Evolutionary conservation across 2,888 invertebrate species (phyloP), one percentile per base, ranked within the genome.

Genomic region (Ochlodes sylvanus): DNA sequence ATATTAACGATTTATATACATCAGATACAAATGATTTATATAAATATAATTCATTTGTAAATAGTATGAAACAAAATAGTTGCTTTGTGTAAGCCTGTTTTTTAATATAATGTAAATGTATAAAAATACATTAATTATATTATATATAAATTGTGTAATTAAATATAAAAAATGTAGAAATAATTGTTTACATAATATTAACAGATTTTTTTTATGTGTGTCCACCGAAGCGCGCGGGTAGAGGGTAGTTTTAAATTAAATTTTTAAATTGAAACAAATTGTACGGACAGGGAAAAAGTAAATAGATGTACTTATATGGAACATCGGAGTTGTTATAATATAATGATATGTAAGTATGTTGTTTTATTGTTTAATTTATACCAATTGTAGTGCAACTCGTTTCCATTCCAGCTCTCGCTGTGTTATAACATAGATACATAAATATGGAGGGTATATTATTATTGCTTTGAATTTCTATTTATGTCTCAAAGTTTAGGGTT

Each of bases 321-420:
- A 17, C 55, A 63, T 42, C 12, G 44, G 44, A 47, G 17, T 47
- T 47, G 44, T 15, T 17, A 50, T 61, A 17, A 21, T 41, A 42
- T 21, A 27, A 21, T 21, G n/a, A 12, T 12, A 58, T 21, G 19
- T 56, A 56, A 56, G 56, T 34, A 44, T 27, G 21, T 44, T 58
- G 42, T 44, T 58, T 64, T 38, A 47, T 34, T 47, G 7, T 56
- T 64, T 65, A 34, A 50, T 32, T 47, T 65, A 50, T 47, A 50
- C 14, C 38, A 38, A 38, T 69, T 52, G 54, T 60, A 12, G 47
- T 68, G 50, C 32, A 69, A 55, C 50, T 68, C 66, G 17, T 52
- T 75, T 79, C 71, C 77, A 79, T 80, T 80, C 78, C 78, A 78
- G 63, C 70, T 75, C 55, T 68, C 50, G 54, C 44, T 71, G 60